phyloP scores from a whole-genome alignment of 2,888 invertebrate genomes.

The Cataglyphis rosenhaueri region DNA sequence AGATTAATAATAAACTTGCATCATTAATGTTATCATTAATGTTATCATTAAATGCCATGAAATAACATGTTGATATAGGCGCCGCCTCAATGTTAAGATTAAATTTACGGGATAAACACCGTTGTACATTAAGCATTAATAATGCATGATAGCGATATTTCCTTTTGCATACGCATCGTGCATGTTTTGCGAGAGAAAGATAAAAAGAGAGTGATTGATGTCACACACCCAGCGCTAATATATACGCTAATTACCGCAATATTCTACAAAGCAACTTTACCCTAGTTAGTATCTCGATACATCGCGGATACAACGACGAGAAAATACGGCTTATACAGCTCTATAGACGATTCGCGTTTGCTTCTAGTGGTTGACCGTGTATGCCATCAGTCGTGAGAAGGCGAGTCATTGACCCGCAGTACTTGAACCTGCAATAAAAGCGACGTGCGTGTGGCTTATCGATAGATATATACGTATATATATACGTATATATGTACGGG shows the following conservation, averaged over 20 bases:
- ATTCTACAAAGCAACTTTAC: slow-evolving; percentile 21
- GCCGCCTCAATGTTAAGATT: not conserved
- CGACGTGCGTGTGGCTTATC: slow-evolving; percentile 57
- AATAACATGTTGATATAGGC: slow-evolving; percentile 8
- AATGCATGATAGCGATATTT: slow-evolving; percentile 26
- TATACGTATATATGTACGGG: slow-evolving; percentile 2
- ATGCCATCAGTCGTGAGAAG: slow-evolving; percentile 25
- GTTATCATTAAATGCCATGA: slow-evolving; percentile 6
- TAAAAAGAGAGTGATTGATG: not conserved
- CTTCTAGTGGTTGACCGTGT: slow-evolving; percentile 13
- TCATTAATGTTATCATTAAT: too few relatives aligned
- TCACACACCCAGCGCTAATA: not conserved
- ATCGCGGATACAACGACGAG: not conserved
- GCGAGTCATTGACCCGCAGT: slow-evolving; percentile 40
- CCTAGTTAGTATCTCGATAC: slow-evolving; percentile 33
- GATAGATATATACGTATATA: not conserved
- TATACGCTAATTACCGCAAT: slow-evolving; percentile 42
- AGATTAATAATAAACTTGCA: not conserved
- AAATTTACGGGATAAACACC: slow-evolving; percentile 18
- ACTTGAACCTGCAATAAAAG: slow-evolving; percentile 58
- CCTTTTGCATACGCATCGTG: slow-evolving; percentile 12
- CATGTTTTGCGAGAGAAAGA: slow-evolving; percentile 16
- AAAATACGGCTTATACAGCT: not conserved
- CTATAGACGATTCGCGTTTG: slow-evolving; percentile 29
- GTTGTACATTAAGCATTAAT: slow-evolving; percentile 8